Percentiles rank a stretch among this genome's conserved stretches.
phyloP scores from a whole-genome alignment of 2,797 vertebrate genomes.

The Sebastolobus alascanus region DNA sequence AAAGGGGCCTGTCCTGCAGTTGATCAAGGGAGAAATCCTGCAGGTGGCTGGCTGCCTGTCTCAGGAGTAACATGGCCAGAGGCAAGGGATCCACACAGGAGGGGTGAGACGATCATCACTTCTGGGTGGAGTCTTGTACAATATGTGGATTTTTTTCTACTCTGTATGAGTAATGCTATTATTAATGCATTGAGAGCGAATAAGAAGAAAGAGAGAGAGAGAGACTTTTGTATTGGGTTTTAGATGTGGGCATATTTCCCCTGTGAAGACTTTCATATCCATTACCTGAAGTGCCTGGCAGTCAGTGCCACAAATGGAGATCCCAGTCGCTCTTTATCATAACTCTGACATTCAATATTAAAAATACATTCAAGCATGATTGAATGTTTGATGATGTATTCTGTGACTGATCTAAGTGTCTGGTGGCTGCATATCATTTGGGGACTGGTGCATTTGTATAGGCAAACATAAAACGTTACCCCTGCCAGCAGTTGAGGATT shows the following conservation, averaged over 20 bases:
- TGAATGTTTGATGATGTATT: slow-evolving; percentile 78
- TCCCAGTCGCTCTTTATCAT: slow-evolving; percentile 73
- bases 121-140: slow-evolving; percentile 39
- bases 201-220: slow-evolving; percentile 7
- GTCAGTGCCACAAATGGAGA: slow-evolving; percentile 65
- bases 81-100: slow-evolving; percentile 45
- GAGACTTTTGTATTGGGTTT: slow-evolving; percentile 40
- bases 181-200: slow-evolving; percentile 51
- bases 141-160: slow-evolving; percentile 47
- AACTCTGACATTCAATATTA: slow-evolving; percentile 77
- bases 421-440: slow-evolving; percentile 52
- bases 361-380: slow-evolving; percentile 79
- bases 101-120: slow-evolving; percentile 2
- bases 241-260: slow-evolving; percentile 69
- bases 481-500: slow-evolving; percentile 14
- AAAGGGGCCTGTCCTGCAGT: slow-evolving; percentile 67
- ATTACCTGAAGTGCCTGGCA: slow-evolving; percentile 70
- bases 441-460: slow-evolving; percentile 29
- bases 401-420: slow-evolving; percentile 64
- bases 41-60: slow-evolving; percentile 65
- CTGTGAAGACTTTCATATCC: slow-evolving; percentile 66
- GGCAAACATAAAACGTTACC: slow-evolving; percentile 39
- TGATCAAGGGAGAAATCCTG: slow-evolving; percentile 75
- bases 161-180: slow-evolving; percentile 51
- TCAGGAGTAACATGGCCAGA: slow-evolving; percentile 54